phyloP scores from a whole-genome alignment of 2,113 vertebrate species.

The Phodopus roborovskii region DNA sequence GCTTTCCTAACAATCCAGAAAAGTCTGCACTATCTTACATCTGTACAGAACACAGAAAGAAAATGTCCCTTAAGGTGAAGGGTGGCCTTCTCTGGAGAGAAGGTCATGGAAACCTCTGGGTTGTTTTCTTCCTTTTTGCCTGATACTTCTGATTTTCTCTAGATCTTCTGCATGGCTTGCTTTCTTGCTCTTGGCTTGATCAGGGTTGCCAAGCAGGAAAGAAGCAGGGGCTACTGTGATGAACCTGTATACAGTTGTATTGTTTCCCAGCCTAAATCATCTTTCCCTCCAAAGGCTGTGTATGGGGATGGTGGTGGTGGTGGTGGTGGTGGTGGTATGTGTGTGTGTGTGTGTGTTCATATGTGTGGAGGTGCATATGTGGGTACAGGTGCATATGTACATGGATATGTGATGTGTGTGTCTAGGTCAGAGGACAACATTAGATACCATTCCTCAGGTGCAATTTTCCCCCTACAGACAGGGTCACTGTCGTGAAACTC shows the following conservation, averaged over 20 bases:
- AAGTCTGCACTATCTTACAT: neutral
- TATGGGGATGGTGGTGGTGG: neutral
- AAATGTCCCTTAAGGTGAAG: neutral
- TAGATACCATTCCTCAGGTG: neutral
- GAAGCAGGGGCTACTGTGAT: accelerated
- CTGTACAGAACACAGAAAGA: neutral
- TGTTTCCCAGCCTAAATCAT: neutral
- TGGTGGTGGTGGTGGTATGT: neutral
- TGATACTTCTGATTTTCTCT: neutral
- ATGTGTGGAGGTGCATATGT: neutral
- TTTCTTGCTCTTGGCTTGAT: neutral
- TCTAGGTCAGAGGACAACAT: neutral
- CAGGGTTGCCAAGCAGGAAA: too few relatives aligned
- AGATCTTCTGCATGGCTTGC: neutral
- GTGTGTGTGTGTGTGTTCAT: too few relatives aligned
- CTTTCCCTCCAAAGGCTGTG: neutral
- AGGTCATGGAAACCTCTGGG: neutral
- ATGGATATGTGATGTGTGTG: neutral
- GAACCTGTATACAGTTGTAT: accelerated
- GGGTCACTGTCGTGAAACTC: neutral
- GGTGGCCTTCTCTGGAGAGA: neutral
- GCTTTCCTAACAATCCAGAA: neutral
- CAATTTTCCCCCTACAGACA: neutral
- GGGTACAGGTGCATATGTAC: neutral
- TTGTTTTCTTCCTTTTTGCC: neutral